These are phyloP conservation scores for Trachelus tabidus DNA, from an alignment of 2,888 invertebrate genomes.

Conservation along the genomic window DNA sequence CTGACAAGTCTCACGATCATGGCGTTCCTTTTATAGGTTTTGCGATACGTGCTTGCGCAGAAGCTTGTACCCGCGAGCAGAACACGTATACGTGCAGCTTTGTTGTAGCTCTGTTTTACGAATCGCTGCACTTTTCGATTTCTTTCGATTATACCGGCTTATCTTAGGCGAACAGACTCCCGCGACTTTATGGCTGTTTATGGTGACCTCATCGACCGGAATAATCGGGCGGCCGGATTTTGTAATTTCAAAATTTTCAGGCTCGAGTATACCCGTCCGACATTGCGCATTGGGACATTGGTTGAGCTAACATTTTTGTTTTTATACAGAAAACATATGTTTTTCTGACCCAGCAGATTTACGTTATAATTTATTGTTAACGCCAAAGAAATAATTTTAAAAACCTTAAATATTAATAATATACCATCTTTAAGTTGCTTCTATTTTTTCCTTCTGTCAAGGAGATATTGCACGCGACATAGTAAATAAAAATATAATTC, in stretches of 20 bases:
- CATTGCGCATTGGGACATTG: neutral
- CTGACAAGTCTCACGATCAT: constrained; percentile 49
- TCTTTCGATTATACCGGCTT: constrained; percentile 52
- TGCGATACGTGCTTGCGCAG: constrained; percentile 51
- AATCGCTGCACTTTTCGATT: constrained; percentile 61
- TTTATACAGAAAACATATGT: neutral
- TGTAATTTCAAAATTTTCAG: neutral
- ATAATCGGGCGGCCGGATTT: constrained; percentile 31
- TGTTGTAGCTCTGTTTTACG: constrained; percentile 48
- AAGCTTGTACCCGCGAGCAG: constrained; percentile 25
- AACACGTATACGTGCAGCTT: constrained; percentile 11
- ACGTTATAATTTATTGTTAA: neutral
- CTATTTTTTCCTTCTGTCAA: neutral
- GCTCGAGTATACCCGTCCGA: neutral
- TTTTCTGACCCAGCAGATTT: neutral
- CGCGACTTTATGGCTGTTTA: constrained; percentile 27
- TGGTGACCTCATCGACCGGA: constrained; percentile 46
- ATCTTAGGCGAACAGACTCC: constrained; percentile 51
- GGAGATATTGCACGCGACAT: neutral
- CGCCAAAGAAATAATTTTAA: neutral
- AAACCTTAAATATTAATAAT: too few relatives aligned
- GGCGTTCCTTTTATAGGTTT: constrained; percentile 53
- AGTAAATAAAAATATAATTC: neutral
- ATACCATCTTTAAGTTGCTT: neutral
- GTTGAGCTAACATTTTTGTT: neutral